A percentile compares a stretch with the other conserved stretches of the same genome.
phyloP scores from a whole-genome alignment of 1,140 invertebrate genomes.

The Rhopalosiphum padi region DNA sequence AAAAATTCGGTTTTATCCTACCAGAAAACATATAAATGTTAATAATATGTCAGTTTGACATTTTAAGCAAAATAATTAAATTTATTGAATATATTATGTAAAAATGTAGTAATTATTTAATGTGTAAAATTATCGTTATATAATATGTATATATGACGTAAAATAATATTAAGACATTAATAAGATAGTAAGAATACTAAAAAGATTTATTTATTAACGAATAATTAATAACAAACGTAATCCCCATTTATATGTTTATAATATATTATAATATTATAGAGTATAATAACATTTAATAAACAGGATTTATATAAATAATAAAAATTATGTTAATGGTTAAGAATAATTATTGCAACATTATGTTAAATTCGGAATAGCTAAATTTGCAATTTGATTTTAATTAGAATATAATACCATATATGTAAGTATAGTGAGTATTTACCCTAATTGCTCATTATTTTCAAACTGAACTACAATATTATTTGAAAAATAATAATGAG shows the following conservation, averaged over 20 bases:
- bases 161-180: not conserved
- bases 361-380: too few species aligned
- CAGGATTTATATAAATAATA: not conserved
- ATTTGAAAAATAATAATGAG: not conserved
- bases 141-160: not conserved
- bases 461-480: not conserved
- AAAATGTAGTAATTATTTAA: not conserved
- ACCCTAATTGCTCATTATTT: not conserved
- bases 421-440: not conserved
- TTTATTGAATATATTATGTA: not conserved
- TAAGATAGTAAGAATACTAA: not conserved
- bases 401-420: not conserved
- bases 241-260: not conserved
- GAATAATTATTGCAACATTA: not conserved
- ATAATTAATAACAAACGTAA: not conserved
- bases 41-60: not conserved
- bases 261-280: not conserved
- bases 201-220: not conserved
- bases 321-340: not conserved
- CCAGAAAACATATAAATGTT: too few species aligned
- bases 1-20: too few species aligned
- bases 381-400: slow-evolving; percentile 4
- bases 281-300: not conserved
- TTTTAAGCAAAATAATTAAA: not conserved
- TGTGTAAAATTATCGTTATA: not conserved